Evolutionary conservation across 2,113 vertebrate species (phyloP), one percentile per base, ranked within the genome.

Genomic region (Aphelocoma coerulescens): DNA sequence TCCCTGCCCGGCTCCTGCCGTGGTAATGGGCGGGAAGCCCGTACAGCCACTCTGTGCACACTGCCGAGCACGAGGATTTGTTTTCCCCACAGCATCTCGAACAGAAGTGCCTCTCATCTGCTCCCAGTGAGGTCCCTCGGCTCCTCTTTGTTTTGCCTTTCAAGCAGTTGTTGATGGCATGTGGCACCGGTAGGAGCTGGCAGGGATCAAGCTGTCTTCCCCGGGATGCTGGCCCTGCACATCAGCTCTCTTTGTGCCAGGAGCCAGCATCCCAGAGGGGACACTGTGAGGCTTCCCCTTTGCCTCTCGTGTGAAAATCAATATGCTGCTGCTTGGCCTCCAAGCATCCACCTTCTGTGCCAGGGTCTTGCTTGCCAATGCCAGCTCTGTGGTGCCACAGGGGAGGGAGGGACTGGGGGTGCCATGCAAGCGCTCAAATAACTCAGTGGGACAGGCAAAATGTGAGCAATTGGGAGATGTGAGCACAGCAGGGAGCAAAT

Each of bases 141-240:
- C 86, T 83, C 69, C 61, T 54, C 33, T 72, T 91, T 71, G 69
- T 66, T 96, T 93, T 92, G 61, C 77, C 52, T 95, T 94, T 85
- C 23, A 14, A 81, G 77, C 4, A 13, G 80, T 72, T 48, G 84
- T 54, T 91, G 59, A 80, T 75, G 74, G 74, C 4, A 7, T 7
- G 6, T 55, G 54, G 76, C 66, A 22, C 79, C 0, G 0, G 35
- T 14, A 41, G 71, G 49, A 85, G 49, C 43, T 89, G 88, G 51
- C 4, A 9, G 41, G 63, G 63, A 86, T 77, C 88, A 46, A 81
- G 46, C 58, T 88, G 68, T 77, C 66, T 43, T 68, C 18, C 35
- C 52, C 1, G 0, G 48, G 37, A 35, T 6, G 18, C 62, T 35
- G 14, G 61, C 24, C 18, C 26, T 1, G 2, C 35, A 39, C 76